Evolutionary conservation across 2,888 invertebrate genomes (phyloP).

Genomic region (Callyntrura guangdongensis): DNA sequence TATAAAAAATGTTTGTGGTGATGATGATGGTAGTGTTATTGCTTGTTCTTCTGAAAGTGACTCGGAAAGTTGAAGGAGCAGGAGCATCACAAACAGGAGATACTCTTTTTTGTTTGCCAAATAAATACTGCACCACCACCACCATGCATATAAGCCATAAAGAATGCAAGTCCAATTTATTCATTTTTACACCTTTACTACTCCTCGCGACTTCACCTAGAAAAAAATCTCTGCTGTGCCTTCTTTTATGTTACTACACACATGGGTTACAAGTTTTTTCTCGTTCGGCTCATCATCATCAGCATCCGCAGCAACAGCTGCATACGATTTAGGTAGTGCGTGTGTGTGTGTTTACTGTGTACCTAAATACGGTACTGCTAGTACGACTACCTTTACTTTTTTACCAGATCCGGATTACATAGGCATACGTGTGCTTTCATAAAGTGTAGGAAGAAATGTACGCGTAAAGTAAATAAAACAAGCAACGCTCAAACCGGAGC

Average conservation of each 20-base stretch:
- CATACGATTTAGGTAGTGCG: not conserved
- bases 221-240: slow-evolving; percentile 6
- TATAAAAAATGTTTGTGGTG: slow-evolving; percentile 71
- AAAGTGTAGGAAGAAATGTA: too few relatives aligned
- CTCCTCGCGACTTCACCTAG: slow-evolving; percentile 4
- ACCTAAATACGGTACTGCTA: not conserved
- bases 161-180: slow-evolving; percentile 48
- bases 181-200: slow-evolving; percentile 48
- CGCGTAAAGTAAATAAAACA: not conserved
- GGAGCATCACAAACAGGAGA: not conserved
- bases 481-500: not conserved
- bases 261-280: not conserved
- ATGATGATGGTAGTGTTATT: slow-evolving; percentile 20
- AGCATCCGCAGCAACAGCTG: slow-evolving; percentile 18
- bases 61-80: slow-evolving; percentile 33
- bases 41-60: not conserved
- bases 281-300: not conserved
- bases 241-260: not conserved
- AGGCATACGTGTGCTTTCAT: not conserved
- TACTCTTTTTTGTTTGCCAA: slow-evolving; percentile 50
- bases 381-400: not conserved
- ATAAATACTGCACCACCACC: slow-evolving; percentile 45
- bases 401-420: slow-evolving; percentile 50
- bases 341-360: not conserved
- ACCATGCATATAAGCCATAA: slow-evolving; percentile 2